Evolutionary conservation across 2,797 vertebrate species (phyloP).

Genomic region (Mormyrus hasselquistii): DNA sequence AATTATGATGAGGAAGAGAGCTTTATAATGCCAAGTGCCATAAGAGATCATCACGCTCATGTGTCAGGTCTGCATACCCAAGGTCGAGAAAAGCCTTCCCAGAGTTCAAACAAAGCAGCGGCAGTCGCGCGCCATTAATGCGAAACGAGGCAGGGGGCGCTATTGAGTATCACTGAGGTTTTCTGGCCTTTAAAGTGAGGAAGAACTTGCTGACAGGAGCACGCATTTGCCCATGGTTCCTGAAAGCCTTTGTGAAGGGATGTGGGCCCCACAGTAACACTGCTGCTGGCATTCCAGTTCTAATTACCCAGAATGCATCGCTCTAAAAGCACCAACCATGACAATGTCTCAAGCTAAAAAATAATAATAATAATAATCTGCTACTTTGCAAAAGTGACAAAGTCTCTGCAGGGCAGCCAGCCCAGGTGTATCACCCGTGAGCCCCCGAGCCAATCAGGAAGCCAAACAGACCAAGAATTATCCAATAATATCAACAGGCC

Average conservation of each 20-base stretch:
- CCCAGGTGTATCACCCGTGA: not conserved
- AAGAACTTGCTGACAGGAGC: constrained; percentile 1
- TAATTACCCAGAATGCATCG: not conserved
- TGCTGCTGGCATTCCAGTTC: not conserved
- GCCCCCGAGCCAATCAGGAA: not conserved
- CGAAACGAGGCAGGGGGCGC: not conserved
- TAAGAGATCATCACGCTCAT: not conserved
- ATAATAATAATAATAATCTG: not conserved
- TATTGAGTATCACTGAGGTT: not conserved
- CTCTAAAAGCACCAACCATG: not conserved
- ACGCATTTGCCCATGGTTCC: not conserved
- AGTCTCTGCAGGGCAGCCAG: not conserved
- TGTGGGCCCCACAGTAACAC: not conserved
- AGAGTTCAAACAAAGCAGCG: not conserved
- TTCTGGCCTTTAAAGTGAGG: not conserved
- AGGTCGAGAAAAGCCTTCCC: not conserved
- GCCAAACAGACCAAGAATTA: not conserved
- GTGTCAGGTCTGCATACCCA: not conserved
- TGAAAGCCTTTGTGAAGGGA: not conserved
- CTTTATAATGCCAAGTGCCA: constrained; percentile 16
- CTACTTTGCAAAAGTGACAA: not conserved
- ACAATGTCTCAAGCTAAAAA: not conserved
- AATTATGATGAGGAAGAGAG: constrained; percentile 28
- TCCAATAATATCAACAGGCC: not conserved
- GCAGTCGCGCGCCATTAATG: not conserved